These are phyloP conservation scores for Trichonephila clavipes DNA, from an alignment of 1,140 invertebrate species.

Conservation along the genomic window DNA sequence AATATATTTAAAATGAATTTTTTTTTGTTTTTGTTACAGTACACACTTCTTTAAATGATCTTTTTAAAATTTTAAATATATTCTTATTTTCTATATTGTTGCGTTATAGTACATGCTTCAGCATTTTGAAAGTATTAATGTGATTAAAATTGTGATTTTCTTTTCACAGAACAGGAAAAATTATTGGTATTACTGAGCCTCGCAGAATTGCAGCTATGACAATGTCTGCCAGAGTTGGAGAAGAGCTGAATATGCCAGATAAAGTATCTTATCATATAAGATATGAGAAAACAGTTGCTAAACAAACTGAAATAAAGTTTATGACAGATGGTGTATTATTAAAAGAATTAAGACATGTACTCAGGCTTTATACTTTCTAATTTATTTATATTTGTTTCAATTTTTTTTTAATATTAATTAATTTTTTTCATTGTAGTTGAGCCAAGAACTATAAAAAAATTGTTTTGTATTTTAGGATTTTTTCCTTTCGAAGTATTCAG, in stretches of 20 bases:
- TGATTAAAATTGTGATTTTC: not conserved
- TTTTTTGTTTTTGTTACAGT: no score
- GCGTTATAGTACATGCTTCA: not conserved
- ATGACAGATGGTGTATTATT: slow-evolving; percentile 99
- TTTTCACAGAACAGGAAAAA: slow-evolving; percentile 83
- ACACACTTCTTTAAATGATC: not conserved
- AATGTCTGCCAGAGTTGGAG: slow-evolving; percentile 95
- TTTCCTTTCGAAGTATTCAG: slow-evolving; percentile 93
- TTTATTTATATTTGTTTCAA: not conserved
- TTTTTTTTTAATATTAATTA: not conserved
- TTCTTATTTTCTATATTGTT: not conserved
- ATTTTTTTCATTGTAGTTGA: not conserved
- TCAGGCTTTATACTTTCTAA: not conserved
- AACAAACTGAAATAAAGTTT: slow-evolving; percentile 97
- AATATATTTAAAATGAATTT: no score
- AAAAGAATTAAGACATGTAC: slow-evolving; percentile 85
- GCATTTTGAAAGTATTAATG: not conserved
- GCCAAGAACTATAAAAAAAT: not conserved
- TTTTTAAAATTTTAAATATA: not conserved
- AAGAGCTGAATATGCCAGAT: slow-evolving; percentile 91
- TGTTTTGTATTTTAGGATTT: slow-evolving; percentile 86
- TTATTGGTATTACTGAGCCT: slow-evolving; percentile 98
- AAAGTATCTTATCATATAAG: slow-evolving; percentile 98
- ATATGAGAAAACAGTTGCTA: slow-evolving; percentile 92
- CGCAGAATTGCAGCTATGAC: slow-evolving; percentile 97